Evolutionary conservation across 92 coral and sea anemone species (phyloP).

Genomic region (Porites lobata): DNA sequence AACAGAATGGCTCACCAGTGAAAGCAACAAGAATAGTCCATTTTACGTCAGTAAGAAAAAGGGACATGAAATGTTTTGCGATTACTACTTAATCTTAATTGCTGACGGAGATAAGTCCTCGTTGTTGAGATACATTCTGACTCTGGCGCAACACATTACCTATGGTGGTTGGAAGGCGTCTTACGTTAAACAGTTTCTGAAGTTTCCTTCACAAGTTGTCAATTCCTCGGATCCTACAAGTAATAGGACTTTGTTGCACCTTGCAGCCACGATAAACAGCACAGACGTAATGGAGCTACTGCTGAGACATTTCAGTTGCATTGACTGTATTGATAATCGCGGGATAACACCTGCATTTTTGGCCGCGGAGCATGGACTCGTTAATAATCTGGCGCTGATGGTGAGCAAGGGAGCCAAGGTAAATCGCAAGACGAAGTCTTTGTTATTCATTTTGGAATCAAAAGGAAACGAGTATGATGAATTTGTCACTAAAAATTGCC

Average conservation of each 20-base stretch:
- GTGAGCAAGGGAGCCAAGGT: conserved; percentile 67
- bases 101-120: conserved; percentile 1
- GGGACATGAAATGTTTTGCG: conserved; percentile 47
- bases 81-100: conserved; percentile 19
- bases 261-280: conserved; percentile 56
- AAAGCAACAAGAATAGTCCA: conserved; percentile 34
- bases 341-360: conserved; percentile 40
- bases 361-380: conserved; percentile 65
- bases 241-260: conserved; percentile 61
- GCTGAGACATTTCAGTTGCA: conserved; percentile 45
- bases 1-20: conserved; percentile 77
- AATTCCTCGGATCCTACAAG: conserved; percentile 40
- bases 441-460: not conserved
- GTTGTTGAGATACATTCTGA: not conserved
- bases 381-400: conserved; percentile 57
- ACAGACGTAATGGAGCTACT: conserved; percentile 49
- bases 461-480: not conserved
- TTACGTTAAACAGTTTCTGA: conserved; percentile 30
- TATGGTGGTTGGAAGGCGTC: conserved; percentile 43
- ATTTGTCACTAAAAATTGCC: not conserved
- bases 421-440: conserved; percentile 37
- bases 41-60: conserved; percentile 38
- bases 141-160: conserved; percentile 51
- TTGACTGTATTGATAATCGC: conserved; percentile 52
- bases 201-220: conserved; percentile 53